Evolutionary conservation across 2,888 invertebrate species (phyloP).

Genomic region (Phrixothrix hirtus): DNA sequence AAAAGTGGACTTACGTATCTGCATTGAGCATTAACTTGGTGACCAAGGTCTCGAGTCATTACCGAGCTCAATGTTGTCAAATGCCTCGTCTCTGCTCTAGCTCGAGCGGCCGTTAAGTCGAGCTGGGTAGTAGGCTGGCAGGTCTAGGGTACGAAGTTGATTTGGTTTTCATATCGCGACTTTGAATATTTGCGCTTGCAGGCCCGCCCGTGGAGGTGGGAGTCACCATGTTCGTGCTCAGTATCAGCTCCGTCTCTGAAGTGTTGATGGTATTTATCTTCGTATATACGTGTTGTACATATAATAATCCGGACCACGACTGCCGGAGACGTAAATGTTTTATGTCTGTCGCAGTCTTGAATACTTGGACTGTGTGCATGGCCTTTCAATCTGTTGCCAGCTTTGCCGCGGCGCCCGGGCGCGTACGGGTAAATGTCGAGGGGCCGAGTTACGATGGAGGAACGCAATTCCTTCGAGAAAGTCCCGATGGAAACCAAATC

Average conservation of each 20-base stretch:
- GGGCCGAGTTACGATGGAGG: slow-evolving; percentile 41
- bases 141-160: slow-evolving; percentile 52
- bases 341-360: slow-evolving; percentile 60
- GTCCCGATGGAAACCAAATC: slow-evolving; percentile 83
- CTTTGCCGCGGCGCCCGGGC: slow-evolving; percentile 41
- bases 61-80: slow-evolving; percentile 27
- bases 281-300: slow-evolving; percentile 39
- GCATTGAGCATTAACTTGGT: slow-evolving; percentile 97
- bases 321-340: slow-evolving; percentile 42
- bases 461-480: slow-evolving; percentile 42
- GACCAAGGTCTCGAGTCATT: slow-evolving; percentile 97
- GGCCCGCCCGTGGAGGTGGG: slow-evolving; percentile 97
- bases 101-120: slow-evolving; percentile 43
- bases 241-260: slow-evolving; percentile 98
- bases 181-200: slow-evolving; percentile 62
- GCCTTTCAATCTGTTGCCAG: slow-evolving; percentile 52
- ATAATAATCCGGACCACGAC: slow-evolving; percentile 34
- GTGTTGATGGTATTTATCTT: slow-evolving; percentile 83
- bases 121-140: slow-evolving; percentile 49
- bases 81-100: slow-evolving; percentile 46
- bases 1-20: slow-evolving; percentile 90
- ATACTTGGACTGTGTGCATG: slow-evolving; percentile 66
- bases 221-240: slow-evolving; percentile 97
- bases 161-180: slow-evolving; percentile 45
- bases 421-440: slow-evolving; percentile 28